Evolutionary conservation across 2,113 vertebrate genomes (phyloP).

Genomic region (Euleptes europaea): DNA sequence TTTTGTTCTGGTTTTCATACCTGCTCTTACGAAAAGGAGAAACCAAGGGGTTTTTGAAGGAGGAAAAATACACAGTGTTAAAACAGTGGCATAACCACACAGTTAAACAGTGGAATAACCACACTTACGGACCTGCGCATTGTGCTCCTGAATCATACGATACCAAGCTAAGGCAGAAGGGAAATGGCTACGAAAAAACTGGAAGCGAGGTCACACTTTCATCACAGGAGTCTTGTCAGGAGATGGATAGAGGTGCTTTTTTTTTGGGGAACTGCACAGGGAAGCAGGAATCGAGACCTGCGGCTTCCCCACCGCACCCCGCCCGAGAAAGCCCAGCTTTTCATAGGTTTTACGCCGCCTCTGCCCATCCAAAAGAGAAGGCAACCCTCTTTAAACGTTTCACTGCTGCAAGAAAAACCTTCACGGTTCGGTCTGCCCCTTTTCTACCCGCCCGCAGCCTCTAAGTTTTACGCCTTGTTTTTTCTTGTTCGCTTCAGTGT

Average conservation of each 20-base stretch:
- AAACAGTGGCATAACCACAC: neutral
- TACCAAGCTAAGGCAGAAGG: neutral
- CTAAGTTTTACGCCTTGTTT: conserved; percentile 51
- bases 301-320: too few relatives aligned
- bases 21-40: neutral
- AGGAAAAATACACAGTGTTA: conserved; percentile 28
- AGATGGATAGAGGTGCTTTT: neutral
- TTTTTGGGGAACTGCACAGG: too few relatives aligned
- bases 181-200: neutral
- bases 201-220: neutral
- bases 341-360: neutral
- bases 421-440: conserved; percentile 30
- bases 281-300: too few relatives aligned
- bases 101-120: too few relatives aligned
- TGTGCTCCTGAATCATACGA: neutral
- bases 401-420: conserved; percentile 31
- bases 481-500: conserved; percentile 62
- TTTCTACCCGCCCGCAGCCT: conserved; percentile 27
- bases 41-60: neutral
- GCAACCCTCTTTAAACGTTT: neutral
- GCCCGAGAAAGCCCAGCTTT: too few relatives aligned
- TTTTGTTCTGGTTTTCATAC: neutral
- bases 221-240: neutral
- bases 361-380: neutral
- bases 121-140: too few relatives aligned